Evolutionary conservation across 2,888 invertebrate genomes (phyloP).

Genomic region (Agonopterix arenella): DNA sequence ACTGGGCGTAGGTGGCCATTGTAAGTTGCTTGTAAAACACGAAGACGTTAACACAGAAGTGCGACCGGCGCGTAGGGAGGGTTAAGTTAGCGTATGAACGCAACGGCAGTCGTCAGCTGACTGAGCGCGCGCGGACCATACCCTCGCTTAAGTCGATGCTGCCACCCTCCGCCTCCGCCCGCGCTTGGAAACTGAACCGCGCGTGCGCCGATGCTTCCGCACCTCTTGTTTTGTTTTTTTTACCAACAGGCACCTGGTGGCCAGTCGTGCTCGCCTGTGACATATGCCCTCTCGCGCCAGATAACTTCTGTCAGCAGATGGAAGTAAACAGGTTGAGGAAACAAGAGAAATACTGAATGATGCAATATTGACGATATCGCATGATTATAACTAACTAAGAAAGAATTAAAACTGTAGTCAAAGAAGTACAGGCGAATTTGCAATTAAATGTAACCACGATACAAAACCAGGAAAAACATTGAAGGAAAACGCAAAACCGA

Average conservation of each 20-base stretch:
- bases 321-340: slow-evolving; percentile 17
- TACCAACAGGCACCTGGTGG: slow-evolving; percentile 24
- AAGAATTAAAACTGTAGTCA: no score
- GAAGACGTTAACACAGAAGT: slow-evolving; percentile 23
- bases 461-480: no score
- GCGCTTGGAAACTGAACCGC: slow-evolving; percentile 50
- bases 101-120: slow-evolving; percentile 65
- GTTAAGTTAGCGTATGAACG: slow-evolving; percentile 35
- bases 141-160: slow-evolving; percentile 70
- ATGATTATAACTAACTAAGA: no score
- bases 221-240: slow-evolving; percentile 35
- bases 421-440: no score
- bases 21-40: slow-evolving; percentile 20
- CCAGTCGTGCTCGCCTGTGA: slow-evolving; percentile 22
- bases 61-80: slow-evolving; percentile 19
- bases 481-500: no score
- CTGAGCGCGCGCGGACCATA: slow-evolving; percentile 65
- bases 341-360: not conserved
- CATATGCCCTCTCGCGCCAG: slow-evolving; percentile 25
- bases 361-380: not conserved
- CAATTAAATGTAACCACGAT: no score
- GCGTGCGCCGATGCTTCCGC: slow-evolving; percentile 59
- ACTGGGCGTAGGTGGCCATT: slow-evolving; percentile 95
- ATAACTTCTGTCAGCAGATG: slow-evolving; percentile 29
- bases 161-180: slow-evolving; percentile 72